Evolutionary conservation across 2,797 vertebrate genomes (phyloP).

Genomic region (Melanotaenia trifasciata): DNA sequence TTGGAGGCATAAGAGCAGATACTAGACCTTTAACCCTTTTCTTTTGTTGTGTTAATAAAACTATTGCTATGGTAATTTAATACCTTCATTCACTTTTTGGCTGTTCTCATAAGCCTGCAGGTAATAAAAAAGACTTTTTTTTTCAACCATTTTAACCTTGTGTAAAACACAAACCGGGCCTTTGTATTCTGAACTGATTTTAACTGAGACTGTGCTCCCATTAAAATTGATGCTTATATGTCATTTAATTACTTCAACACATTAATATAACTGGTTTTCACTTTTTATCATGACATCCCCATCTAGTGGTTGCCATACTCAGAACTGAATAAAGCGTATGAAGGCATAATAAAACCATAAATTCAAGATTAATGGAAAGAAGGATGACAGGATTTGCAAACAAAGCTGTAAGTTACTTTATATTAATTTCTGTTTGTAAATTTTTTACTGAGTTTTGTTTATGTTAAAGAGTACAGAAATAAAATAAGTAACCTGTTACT

Average conservation of each 20-base stretch:
- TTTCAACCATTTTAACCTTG: too few relatives aligned
- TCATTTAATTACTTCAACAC: not conserved
- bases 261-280: not conserved
- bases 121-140: not conserved
- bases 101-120: not conserved
- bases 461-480: not conserved
- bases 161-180: too few relatives aligned
- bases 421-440: too few relatives aligned
- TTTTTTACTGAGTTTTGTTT: too few relatives aligned
- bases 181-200: not conserved
- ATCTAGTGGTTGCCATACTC: slow-evolving; percentile 18
- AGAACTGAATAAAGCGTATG: not conserved
- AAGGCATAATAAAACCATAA: not conserved
- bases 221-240: not conserved
- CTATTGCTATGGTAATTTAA: not conserved
- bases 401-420: not conserved
- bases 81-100: not conserved
- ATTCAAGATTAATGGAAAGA: not conserved
- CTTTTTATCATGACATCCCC: slow-evolving; percentile 1
- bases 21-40: too few relatives aligned
- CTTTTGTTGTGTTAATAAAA: too few relatives aligned
- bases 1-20: not conserved
- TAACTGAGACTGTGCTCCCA: not conserved
- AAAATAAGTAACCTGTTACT: not conserved
- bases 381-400: not conserved